Conservation (phyloP, 2,888 invertebrate species). For the Caenorhabditis japonica region DNA sequence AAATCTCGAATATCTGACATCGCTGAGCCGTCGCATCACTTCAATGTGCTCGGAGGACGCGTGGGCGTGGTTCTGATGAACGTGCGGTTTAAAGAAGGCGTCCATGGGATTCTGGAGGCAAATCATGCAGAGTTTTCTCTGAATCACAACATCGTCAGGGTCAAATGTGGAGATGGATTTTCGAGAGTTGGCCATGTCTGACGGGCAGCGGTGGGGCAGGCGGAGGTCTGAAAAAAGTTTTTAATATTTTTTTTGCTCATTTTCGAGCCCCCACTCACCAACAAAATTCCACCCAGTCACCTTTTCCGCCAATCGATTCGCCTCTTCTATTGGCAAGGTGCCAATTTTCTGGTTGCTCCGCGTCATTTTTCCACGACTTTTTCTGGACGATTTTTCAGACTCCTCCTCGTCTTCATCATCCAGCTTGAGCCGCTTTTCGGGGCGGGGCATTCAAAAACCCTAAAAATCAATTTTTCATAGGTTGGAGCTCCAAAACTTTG, state of each 20-base stretch:
- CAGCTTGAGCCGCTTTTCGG: slow-evolving; percentile 5
- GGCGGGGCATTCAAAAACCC: no score
- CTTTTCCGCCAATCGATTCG: neutral
- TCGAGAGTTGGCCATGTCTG: neutral
- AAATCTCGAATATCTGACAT: slow-evolving; percentile 7
- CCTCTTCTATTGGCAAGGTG: neutral
- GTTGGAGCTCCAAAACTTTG: no score
- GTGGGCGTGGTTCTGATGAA: neutral
- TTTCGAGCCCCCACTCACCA: neutral
- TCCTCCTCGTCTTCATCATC: neutral
- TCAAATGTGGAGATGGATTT: neutral
- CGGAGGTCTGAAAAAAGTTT: slow-evolving; percentile 3
- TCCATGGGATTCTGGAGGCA: slow-evolving; percentile 1
- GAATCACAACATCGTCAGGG: neutral
- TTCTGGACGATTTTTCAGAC: neutral
- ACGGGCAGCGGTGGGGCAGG: neutral
- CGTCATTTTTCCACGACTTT: neutral
- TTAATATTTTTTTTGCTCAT: neutral
- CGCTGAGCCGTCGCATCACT: neutral
- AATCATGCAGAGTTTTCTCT: slow-evolving; percentile 1
- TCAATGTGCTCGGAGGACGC: neutral
- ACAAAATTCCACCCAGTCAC: neutral
- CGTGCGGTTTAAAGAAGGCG: neutral
- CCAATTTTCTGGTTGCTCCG: slow-evolving; percentile 1
- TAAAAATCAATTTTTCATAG: no score